Base-by-base conservation (phyloP, 2,888 invertebrate genomes). In the Saturnia pavonia region DNA sequence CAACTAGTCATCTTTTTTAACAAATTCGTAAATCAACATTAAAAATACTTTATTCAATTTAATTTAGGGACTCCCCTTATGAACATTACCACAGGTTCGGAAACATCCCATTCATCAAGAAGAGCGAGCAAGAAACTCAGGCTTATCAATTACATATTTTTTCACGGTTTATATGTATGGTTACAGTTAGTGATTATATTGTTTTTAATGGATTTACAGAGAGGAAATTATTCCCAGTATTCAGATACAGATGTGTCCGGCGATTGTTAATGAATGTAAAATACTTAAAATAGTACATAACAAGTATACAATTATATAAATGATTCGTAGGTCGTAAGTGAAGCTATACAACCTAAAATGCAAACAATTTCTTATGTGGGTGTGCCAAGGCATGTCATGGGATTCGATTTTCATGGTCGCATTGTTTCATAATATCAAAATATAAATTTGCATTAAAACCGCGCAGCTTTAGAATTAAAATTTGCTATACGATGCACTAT, bases 331-430 rank as follows among this genome's bases (percentile, higher is more conserved):
- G 57, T 25, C 14, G 12, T 14, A 60, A 60, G 57, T 60, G 40
- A 65, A 40, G 34, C n/a, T 65, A n/a, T 65, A 40, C 40, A 14
- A 65, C 19, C 19, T 65, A 19, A 0, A 65, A 40, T 40, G 40
- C 40, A 65, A 40, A n/a, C 40, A 65, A 65, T 65, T 65, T 40
- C 1, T 16, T 65, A 65, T n/a, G 65, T 65, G 40, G 65, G 65
- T 40, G 65, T 9, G 40, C n/a, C 40, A 19, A n/a, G 40, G 65
- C 14, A 60, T 65, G 40, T n/a, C 19, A 65, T 65, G n/a, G 65
- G 65, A 65, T 65, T 34, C 40, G 34, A 65, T 65, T 40, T 65
- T 65, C 40, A 65, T 19, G 65, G 65, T 65, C 65, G 19, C 34
- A 40, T 27, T 40, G n/a, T 65, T 65, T 65, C 40, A 40, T 65